Evolutionary conservation across 2,113 vertebrate species (phyloP).

Genomic region (Naja naja): DNA sequence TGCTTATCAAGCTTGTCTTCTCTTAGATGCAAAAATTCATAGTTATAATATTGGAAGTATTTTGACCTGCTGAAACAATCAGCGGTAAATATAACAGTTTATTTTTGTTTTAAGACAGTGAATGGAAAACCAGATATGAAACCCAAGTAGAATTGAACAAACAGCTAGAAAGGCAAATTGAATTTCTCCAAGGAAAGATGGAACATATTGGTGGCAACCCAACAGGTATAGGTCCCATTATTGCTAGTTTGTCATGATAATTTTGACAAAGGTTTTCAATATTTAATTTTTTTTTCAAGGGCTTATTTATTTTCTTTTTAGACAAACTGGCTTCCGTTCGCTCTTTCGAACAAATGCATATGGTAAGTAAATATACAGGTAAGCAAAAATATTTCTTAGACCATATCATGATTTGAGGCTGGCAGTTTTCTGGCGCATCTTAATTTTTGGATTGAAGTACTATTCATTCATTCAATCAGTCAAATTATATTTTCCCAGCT

Average conservation of each 20-base stretch:
- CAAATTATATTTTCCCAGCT: background rate
- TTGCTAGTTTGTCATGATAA: background rate
- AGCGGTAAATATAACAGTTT: constrained; percentile 3
- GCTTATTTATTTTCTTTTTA: constrained; percentile 63
- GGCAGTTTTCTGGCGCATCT: background rate
- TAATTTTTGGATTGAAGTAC: background rate
- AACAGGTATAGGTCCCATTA: constrained; percentile 67
- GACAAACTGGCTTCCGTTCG: constrained; percentile 79
- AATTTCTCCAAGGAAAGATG: constrained; percentile 72
- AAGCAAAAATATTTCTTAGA: background rate
- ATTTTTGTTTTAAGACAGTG: constrained; percentile 66
- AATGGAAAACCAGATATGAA: constrained; percentile 88
- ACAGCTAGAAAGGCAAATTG: constrained; percentile 82
- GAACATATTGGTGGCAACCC: constrained; percentile 75
- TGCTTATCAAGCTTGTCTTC: background rate
- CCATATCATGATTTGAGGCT: background rate
- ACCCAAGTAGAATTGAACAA: constrained; percentile 83
- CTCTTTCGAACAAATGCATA: constrained; percentile 81
- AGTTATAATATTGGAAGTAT: background rate
- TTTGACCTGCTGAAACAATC: background rate
- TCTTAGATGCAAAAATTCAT: background rate
- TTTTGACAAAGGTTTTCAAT: background rate
- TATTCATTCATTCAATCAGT: background rate
- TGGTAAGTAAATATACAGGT: constrained; percentile 63
- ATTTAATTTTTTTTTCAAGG: background rate